Evolutionary conservation across 2,113 vertebrate genomes (phyloP).

Genomic region (Turnix velox): DNA sequence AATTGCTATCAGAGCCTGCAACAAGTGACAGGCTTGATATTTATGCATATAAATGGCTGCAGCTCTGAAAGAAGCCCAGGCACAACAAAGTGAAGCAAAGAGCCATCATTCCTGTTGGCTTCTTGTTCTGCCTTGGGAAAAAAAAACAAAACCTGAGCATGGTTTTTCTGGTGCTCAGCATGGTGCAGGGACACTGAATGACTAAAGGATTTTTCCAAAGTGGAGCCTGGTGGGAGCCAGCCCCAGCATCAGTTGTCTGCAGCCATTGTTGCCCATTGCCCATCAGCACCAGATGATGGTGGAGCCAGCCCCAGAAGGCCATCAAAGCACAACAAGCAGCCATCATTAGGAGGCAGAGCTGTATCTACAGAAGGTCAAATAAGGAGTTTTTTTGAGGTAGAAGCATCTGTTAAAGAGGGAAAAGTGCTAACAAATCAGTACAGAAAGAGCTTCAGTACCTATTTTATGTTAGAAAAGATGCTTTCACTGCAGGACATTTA

Average conservation of each 20-base stretch:
- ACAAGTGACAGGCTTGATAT: slow-evolving; percentile 44
- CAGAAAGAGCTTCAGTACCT: background rate
- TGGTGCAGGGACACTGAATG: background rate
- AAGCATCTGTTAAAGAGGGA: background rate
- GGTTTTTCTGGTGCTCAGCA: background rate
- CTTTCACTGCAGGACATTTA: background rate
- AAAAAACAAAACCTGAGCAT: background rate
- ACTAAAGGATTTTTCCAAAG: background rate
- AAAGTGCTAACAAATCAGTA: slow-evolving; percentile 16
- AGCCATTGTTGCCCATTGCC: background rate
- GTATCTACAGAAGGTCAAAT: background rate
- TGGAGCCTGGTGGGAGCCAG: background rate
- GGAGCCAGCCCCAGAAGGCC: slow-evolving; percentile 11
- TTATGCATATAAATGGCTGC: slow-evolving; percentile 16
- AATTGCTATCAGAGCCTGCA: slow-evolving; percentile 41
- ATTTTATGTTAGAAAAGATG: background rate
- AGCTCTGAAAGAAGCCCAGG: slow-evolving; percentile 27
- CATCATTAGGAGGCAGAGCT: background rate
- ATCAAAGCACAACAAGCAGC: slow-evolving; percentile 13
- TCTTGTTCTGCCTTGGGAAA: background rate
- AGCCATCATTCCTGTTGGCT: background rate
- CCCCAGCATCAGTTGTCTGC: slow-evolving; percentile 13
- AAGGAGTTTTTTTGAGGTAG: background rate
- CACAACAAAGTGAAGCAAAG: background rate
- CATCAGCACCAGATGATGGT: background rate